Percentiles rank a stretch among this genome's conserved stretches.
Evolutionary conservation across 2,888 invertebrate genomes (phyloP).

Genomic region (Thumatha senex): DNA sequence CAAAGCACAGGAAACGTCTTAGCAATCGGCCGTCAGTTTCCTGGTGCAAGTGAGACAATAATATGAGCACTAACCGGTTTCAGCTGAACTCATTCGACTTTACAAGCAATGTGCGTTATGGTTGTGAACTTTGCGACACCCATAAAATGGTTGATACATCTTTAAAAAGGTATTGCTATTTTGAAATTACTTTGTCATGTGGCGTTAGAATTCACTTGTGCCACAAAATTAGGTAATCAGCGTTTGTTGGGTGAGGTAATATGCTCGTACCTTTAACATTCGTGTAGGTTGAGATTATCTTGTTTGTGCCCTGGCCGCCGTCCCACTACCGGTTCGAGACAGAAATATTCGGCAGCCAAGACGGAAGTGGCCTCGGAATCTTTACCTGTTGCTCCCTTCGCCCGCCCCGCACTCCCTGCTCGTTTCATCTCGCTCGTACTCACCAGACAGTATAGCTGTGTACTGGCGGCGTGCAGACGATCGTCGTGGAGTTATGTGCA

Average conservation of each 20-base stretch:
- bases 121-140: slow-evolving; percentile 48
- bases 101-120: slow-evolving; percentile 48
- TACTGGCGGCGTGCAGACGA: slow-evolving; percentile 58
- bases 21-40: slow-evolving; percentile 70
- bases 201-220: slow-evolving; percentile 7
- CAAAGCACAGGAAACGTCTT: slow-evolving; percentile 78
- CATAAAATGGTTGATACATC: slow-evolving; percentile 33
- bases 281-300: slow-evolving; percentile 57
- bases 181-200: background rate
- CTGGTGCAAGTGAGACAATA: slow-evolving; percentile 79
- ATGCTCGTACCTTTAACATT: slow-evolving; percentile 23
- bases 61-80: slow-evolving; percentile 77
- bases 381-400: slow-evolving; percentile 84
- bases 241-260: slow-evolving; percentile 16
- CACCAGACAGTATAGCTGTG: slow-evolving; percentile 41
- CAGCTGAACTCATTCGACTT: slow-evolving; percentile 67
- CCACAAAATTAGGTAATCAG: background rate
- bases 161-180: slow-evolving; percentile 11
- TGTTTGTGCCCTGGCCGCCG: slow-evolving; percentile 74
- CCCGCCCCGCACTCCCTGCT: slow-evolving; percentile 66
- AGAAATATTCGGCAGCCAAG: slow-evolving; percentile 84
- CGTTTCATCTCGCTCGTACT: slow-evolving; percentile 63
- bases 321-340: slow-evolving; percentile 83
- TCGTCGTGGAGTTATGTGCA: slow-evolving; percentile 68
- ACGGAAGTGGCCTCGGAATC: slow-evolving; percentile 84